Base-by-base conservation (phyloP, 2,888 invertebrate species). In the Lithophane ornitopus region DNA sequence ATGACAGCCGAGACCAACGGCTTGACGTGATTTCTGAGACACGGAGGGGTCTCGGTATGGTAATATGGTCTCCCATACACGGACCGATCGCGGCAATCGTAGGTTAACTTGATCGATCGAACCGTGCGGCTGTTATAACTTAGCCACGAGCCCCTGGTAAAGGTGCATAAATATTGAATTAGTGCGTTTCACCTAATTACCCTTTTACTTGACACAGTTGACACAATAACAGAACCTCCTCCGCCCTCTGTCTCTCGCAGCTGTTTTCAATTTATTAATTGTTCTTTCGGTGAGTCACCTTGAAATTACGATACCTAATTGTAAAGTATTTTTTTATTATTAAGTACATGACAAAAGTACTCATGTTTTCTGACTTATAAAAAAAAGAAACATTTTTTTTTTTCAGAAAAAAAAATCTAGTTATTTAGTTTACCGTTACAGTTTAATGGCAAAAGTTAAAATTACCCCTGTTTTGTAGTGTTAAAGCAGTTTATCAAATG, bases 401-500 rank as follows among this genome's bases (percentile, higher is more conserved):
- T 19, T 12, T 3, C n/a, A 39, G 16, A n/a, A 62, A n/a, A n/a
- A n/a, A 41, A 26, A 19, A 28, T 44, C 3, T 44, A 19, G 63
- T 65, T 7, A 19, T 44, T 65, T 44, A 44, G 19, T 44, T 44
- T 14, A 52, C 26, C 66, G 6, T 3, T 14, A 9, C 6, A 63
- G 7, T 68, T 59, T 28, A 61, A 41, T 41, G 41, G 59, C n/a
- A 63, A 70, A 80, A 39, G 49, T 49, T 54, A 22, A 72, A 81
- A 84, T 76, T 39, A 67, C 44, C 44, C 46, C 28, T 54, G 63
- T 66, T 75, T 61, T 70, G 11, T 63, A 52, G 52, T 61, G 41
- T 44, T 61, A 26, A 58, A 67, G 49, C 14, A 41, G 26, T 71
- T 83, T 83, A 81, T 85, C 73, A 62, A 69, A 76, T 65, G 63